These are phyloP conservation scores for Stratiomys singularior DNA, from an alignment of 2,888 invertebrate genomes.

Conservation along the genomic window DNA sequence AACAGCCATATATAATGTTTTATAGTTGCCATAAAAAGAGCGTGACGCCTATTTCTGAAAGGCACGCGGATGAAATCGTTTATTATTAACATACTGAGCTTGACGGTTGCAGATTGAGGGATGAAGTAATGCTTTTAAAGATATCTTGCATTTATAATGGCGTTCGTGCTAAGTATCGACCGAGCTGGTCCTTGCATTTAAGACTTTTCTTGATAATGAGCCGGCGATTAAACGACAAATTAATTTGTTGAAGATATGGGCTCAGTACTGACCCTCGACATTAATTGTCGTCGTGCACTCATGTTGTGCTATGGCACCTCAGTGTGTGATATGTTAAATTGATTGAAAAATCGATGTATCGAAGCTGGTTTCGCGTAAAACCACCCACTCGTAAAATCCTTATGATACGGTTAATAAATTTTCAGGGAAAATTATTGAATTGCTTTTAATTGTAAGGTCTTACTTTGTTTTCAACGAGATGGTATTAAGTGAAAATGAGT, in stretches of 20 bases:
- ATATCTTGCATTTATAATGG: neutral
- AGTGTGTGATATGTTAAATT: neutral
- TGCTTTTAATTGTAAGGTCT: neutral
- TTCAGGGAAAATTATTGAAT: neutral
- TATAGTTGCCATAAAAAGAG: neutral
- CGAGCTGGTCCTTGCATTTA: neutral
- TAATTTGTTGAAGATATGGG: conserved; percentile 44
- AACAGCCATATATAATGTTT: conserved; percentile 13
- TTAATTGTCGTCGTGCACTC: conserved; percentile 17
- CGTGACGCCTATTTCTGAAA: neutral
- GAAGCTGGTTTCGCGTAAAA: neutral
- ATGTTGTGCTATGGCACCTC: neutral
- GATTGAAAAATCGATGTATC: neutral
- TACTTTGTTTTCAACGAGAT: neutral
- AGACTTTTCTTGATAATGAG: conserved; percentile 34
- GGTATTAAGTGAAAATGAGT: neutral
- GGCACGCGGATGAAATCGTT: conserved; percentile 12
- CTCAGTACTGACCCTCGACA: conserved; percentile 18
- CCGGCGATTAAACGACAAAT: conserved; percentile 32
- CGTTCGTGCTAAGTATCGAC: conserved; percentile 14
- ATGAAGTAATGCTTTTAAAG: neutral
- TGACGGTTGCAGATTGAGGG: neutral
- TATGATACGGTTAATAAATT: neutral
- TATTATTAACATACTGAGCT: conserved; percentile 1
- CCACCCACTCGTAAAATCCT: conserved; percentile 29